Evolutionary conservation across 2,113 vertebrate species (phyloP).

Genomic region (Aix galericulata): DNA sequence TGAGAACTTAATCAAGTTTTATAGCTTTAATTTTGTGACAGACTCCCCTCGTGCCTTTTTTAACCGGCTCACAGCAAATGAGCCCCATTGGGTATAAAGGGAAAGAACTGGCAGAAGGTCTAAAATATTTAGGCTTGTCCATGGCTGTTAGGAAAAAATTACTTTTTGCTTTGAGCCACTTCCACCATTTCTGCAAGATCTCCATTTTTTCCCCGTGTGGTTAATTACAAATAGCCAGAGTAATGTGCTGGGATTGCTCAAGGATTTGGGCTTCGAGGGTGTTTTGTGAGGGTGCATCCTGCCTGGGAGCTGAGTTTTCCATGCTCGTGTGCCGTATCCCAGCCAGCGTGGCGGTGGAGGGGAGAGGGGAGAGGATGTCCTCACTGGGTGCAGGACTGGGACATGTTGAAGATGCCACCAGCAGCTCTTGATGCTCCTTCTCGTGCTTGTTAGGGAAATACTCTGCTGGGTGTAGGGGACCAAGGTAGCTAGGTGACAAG

Average conservation of each 20-base stretch:
- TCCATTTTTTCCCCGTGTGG: background rate
- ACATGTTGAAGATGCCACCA: background rate
- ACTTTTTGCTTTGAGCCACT: background rate
- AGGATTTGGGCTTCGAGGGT: background rate
- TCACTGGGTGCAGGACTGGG: background rate
- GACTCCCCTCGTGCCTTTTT: background rate
- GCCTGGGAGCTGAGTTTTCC: accelerated
- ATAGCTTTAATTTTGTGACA: slow-evolving; percentile 42
- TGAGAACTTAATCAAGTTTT: slow-evolving; percentile 49
- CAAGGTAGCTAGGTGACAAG: background rate
- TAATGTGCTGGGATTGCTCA: background rate
- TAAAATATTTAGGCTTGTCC: background rate
- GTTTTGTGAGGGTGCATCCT: background rate
- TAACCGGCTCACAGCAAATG: background rate
- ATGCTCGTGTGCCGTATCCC: accelerated
- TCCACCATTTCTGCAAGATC: background rate
- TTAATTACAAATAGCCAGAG: background rate
- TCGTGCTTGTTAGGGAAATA: no score
- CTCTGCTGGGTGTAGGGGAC: background rate
- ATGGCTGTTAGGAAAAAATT: background rate
- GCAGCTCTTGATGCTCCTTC: background rate
- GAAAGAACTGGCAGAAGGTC: background rate
- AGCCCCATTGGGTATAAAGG: background rate
- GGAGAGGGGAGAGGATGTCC: background rate
- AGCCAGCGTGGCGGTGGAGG: background rate